A percentile compares a stretch with the other conserved stretches of the same genome.
These are phyloP conservation scores for Chauna torquata DNA, from an alignment of 2,113 vertebrate genomes.

Conservation along the genomic window DNA sequence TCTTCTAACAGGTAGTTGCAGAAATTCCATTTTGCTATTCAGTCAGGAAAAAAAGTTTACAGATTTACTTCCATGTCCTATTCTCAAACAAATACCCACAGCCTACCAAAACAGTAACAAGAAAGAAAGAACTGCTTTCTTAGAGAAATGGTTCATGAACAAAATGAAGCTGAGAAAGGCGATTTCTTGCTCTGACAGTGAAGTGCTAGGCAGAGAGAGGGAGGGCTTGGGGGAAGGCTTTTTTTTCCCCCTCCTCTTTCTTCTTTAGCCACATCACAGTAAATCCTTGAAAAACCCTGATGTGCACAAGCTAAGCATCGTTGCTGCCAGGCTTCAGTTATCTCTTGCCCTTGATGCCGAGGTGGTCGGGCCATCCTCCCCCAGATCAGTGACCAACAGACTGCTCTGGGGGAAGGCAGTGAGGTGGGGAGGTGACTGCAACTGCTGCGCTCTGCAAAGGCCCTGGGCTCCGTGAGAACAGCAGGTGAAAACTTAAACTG, in stretches of 20 bases:
- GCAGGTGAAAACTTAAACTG: background rate
- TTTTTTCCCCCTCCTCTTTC: background rate
- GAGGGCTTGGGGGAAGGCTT: background rate
- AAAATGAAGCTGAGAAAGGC: background rate
- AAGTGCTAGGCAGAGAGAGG: background rate
- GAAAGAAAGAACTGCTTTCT: background rate
- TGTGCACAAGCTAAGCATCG: background rate
- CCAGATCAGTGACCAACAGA: accelerated
- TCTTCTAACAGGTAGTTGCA: background rate
- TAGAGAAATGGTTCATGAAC: background rate
- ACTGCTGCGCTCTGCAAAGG: background rate
- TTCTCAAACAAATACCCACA: background rate
- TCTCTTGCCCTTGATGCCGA: background rate
- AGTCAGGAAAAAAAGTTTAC: background rate
- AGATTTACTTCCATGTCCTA: background rate
- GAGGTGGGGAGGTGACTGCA: background rate
- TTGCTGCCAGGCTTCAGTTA: no score
- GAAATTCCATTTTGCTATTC: background rate
- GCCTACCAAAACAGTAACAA: background rate
- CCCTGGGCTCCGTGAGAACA: background rate
- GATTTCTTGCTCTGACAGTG: background rate
- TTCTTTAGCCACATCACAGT: background rate
- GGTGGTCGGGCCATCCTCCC: background rate
- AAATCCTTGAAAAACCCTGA: background rate
- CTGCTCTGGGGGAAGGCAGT: background rate